Conservation (phyloP, 1,140 invertebrate species). For the Drosophila fuyamai region DNA sequence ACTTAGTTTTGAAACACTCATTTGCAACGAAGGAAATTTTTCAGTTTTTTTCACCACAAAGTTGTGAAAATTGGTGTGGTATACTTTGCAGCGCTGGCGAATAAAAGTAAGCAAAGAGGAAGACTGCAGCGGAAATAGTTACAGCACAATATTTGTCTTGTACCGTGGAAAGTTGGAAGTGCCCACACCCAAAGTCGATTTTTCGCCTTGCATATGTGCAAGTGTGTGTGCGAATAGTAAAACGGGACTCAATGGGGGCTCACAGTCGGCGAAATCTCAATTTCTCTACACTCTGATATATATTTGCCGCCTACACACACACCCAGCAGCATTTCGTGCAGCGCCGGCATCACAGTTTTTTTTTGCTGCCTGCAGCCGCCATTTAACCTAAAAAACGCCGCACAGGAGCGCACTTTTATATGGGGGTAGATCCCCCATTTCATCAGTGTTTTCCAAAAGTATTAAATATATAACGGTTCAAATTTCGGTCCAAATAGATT, state of each 20-base stretch:
- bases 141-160: constrained; percentile 50
- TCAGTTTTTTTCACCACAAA: constrained; percentile 31
- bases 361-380: constrained; percentile 59
- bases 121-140: constrained; percentile 19
- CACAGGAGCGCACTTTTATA: constrained; percentile 24
- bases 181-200: constrained; percentile 80
- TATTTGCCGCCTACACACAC: constrained; percentile 71
- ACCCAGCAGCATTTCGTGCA: constrained; percentile 50
- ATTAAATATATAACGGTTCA: too few relatives aligned
- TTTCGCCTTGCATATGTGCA: constrained; percentile 56
- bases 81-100: constrained; percentile 53
- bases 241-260: constrained; percentile 69
- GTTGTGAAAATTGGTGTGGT: constrained; percentile 42
- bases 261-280: constrained; percentile 51
- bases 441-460: too few relatives aligned
- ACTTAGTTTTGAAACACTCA: constrained; percentile 60
- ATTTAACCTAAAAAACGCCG: constrained; percentile 72
- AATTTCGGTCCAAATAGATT: too few relatives aligned
- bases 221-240: constrained; percentile 51
- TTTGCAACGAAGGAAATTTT: constrained; percentile 56
- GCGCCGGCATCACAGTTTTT: constrained; percentile 59
- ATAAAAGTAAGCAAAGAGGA: constrained; percentile 60
- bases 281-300: constrained; percentile 75
- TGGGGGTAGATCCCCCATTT: background rate
- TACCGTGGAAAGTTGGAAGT: constrained; percentile 32